Evolutionary conservation across 2,113 vertebrate genomes (phyloP).

Genomic region (Lepus americanus): DNA sequence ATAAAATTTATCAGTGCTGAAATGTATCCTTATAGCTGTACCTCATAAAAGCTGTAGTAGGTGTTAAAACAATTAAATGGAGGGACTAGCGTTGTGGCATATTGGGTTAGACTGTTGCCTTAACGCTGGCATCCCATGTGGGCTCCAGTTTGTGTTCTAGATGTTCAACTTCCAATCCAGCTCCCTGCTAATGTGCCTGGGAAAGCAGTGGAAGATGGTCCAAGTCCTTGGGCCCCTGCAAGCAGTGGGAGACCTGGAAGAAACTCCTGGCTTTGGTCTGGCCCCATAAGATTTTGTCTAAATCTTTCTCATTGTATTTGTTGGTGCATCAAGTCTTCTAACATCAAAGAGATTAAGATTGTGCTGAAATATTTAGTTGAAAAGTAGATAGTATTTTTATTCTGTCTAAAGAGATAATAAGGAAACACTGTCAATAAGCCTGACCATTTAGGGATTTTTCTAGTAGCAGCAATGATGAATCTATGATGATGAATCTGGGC

Average conservation of each 20-base stretch:
- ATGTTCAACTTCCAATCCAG: no score
- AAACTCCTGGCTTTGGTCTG: no score
- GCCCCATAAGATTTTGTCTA: background rate
- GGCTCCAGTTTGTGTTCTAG: no score
- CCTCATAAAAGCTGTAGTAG: conserved; percentile 3
- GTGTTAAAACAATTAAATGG: background rate
- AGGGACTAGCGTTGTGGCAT: no score
- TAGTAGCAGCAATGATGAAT: background rate
- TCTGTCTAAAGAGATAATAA: background rate
- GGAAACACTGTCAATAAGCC: background rate
- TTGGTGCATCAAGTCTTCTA: conserved; percentile 4
- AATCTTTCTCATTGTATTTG: conserved; percentile 19
- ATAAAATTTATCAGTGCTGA: conserved; percentile 31
- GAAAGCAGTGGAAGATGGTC: no score
- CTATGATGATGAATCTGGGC: background rate
- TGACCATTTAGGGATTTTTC: background rate
- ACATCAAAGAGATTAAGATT: conserved; percentile 15
- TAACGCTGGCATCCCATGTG: no score
- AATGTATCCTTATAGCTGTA: background rate
- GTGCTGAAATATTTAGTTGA: conserved; percentile 7
- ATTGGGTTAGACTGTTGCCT: no score
- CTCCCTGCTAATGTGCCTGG: no score
- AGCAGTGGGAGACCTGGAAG: no score
- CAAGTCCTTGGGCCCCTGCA: no score
- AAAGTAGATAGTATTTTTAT: background rate